Percentiles rank a stretch among this genome's conserved stretches.
phyloP scores from a whole-genome alignment of 1,140 invertebrate genomes.

The Atopsyche davidsoni region DNA sequence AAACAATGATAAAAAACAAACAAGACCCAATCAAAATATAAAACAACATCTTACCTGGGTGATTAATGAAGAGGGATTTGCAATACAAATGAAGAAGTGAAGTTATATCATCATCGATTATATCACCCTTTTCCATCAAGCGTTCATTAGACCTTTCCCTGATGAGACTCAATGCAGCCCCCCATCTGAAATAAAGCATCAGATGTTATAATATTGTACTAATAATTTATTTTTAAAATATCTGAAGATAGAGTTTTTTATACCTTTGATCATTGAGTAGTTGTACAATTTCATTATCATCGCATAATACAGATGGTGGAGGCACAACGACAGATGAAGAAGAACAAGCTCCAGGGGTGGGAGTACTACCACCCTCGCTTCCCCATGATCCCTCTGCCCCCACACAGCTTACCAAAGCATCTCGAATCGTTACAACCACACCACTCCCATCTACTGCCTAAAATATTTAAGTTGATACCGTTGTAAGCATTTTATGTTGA shows the following conservation, averaged over 20 bases:
- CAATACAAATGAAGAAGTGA: conserved; percentile 61
- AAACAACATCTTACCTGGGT: conserved; percentile 47
- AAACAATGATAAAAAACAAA: not conserved
- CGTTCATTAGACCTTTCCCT: conserved; percentile 41
- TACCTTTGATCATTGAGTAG: conserved; percentile 23
- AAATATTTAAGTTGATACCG: conserved; percentile 4
- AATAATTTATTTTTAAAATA: not conserved
- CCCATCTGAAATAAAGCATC: conserved; percentile 34
- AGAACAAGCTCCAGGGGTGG: conserved; percentile 15
- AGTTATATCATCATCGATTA: conserved; percentile 55
- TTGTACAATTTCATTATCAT: conserved; percentile 19
- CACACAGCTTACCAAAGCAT: conserved; percentile 19
- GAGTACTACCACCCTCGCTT: conserved; percentile 15
- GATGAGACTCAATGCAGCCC: conserved; percentile 37
- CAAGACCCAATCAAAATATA: not conserved
- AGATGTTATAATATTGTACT: not conserved
- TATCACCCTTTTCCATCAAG: conserved; percentile 41
- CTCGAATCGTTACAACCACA: conserved; percentile 14
- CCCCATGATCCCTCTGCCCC: conserved; percentile 22
- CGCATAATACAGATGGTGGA: conserved; percentile 1
- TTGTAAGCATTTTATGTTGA: not conserved
- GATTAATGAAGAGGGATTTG: conserved; percentile 54
- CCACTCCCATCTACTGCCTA: conserved; percentile 25
- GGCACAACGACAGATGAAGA: conserved; percentile 7
- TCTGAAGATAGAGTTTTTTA: not conserved